Percentiles rank a stretch among this genome's conserved stretches.
Conservation (phyloP, 2,113 vertebrate genomes). For the Lophochroa leadbeateri region DNA sequence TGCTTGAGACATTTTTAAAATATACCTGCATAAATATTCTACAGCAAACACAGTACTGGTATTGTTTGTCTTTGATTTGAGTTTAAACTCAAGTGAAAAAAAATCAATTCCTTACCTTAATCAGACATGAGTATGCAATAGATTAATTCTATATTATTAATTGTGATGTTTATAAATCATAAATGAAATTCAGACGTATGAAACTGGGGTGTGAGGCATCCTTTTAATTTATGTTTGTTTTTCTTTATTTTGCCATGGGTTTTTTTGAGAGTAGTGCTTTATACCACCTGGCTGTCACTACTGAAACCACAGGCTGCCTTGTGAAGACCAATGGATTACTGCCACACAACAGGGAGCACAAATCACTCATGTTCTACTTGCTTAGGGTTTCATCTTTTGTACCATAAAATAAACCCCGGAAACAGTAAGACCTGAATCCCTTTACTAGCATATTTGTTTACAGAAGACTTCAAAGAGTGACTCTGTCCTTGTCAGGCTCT, state of each 20-base stretch:
- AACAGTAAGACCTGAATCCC: not conserved
- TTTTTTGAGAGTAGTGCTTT: not conserved
- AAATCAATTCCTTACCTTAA: not conserved
- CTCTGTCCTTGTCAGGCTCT: not conserved
- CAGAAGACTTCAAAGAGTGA: not conserved
- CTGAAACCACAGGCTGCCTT: not conserved
- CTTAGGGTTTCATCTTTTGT: not conserved
- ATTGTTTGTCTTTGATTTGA: not conserved
- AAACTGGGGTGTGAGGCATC: not conserved
- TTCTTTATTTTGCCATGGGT: not conserved
- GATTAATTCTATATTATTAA: not conserved
- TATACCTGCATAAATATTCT: not conserved
- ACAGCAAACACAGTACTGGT: not conserved
- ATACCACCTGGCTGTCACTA: not conserved
- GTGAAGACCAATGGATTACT: not conserved
- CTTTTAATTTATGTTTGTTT: not conserved
- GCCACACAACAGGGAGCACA: not conserved
- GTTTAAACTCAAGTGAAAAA: not conserved
- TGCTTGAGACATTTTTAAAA: not conserved
- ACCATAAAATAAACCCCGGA: not conserved
- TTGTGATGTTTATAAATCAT: not conserved
- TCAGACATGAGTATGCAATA: not conserved
- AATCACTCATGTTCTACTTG: not conserved
- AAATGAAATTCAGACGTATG: not conserved
- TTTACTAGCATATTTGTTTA: not conserved